Evolutionary conservation across 2,797 vertebrate genomes (phyloP).

Genomic region (Peromyscus aztecus): DNA sequence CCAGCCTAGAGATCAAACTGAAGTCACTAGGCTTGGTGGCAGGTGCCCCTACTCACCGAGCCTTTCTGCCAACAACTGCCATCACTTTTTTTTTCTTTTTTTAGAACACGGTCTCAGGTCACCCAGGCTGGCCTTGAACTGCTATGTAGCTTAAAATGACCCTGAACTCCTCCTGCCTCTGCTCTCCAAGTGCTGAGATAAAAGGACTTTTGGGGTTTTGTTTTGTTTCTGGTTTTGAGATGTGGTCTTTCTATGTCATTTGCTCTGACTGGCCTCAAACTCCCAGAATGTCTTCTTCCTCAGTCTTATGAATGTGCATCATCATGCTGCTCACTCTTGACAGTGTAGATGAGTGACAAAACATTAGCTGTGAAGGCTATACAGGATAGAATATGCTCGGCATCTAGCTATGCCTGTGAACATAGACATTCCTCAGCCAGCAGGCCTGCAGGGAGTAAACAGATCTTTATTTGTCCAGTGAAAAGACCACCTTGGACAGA

Average conservation of each 20-base stretch:
- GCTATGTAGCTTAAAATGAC: not conserved
- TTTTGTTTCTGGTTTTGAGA: not conserved
- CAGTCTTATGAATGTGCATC: not conserved
- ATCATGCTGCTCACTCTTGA: not conserved
- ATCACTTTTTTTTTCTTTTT: not conserved
- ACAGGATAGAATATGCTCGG: not conserved
- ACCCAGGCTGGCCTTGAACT: not conserved
- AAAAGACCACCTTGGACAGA: constrained; percentile 38
- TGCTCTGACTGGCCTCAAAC: no score
- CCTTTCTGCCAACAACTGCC: not conserved
- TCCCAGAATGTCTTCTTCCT: not conserved
- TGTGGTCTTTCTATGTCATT: no score
- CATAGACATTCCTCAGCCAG: not conserved
- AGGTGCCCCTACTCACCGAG: not conserved
- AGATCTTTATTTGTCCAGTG: not conserved
- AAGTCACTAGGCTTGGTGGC: not conserved
- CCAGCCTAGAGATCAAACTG: no score
- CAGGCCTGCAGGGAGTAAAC: not conserved
- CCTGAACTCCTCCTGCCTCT: no score
- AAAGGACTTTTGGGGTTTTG: not conserved
- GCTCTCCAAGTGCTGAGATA: no score
- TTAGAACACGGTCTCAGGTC: not conserved
- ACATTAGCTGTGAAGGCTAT: no score
- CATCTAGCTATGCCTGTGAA: no score
- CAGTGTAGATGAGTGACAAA: not conserved